Conservation (phyloP, 2,113 vertebrate species). For the Chaetops frenatus region DNA sequence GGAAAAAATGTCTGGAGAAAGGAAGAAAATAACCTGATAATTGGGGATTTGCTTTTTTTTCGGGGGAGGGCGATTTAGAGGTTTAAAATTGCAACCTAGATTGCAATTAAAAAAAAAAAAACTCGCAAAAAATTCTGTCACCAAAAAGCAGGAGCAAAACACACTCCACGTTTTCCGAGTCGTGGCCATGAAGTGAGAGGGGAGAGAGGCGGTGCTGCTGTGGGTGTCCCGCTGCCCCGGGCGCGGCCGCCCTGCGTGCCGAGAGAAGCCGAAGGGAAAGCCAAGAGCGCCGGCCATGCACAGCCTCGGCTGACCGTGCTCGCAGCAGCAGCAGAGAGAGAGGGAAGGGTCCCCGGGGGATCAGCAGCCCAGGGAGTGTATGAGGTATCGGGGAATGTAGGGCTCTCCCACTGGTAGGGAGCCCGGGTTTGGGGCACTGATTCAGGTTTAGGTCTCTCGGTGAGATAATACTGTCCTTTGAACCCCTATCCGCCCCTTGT, state of each 20-base stretch:
- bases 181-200: conserved; percentile 62
- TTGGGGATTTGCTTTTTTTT: background rate
- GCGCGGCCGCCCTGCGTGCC: background rate
- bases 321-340: background rate
- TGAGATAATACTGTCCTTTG: background rate
- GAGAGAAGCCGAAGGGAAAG: background rate
- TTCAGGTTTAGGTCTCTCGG: conserved; percentile 19
- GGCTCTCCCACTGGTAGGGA: background rate
- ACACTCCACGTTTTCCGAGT: conserved; percentile 33
- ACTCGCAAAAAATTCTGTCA: background rate
- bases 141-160: background rate
- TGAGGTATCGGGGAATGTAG: conserved; percentile 36
- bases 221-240: conserved; percentile 14
- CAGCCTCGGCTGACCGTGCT: conserved; percentile 25
- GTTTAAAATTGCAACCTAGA: background rate
- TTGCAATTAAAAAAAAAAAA: background rate
- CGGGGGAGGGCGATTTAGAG: background rate
- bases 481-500: background rate
- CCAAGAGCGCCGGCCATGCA: conserved; percentile 43
- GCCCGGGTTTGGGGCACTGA: background rate
- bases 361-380: conserved; percentile 4
- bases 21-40: conserved; percentile 54
- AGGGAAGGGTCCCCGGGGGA: conserved; percentile 32
- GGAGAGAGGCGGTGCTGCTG: background rate
- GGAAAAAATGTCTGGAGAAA: conserved; percentile 62